Conservation (phyloP, 2,797 vertebrate species). For the Tapera naevia region DNA sequence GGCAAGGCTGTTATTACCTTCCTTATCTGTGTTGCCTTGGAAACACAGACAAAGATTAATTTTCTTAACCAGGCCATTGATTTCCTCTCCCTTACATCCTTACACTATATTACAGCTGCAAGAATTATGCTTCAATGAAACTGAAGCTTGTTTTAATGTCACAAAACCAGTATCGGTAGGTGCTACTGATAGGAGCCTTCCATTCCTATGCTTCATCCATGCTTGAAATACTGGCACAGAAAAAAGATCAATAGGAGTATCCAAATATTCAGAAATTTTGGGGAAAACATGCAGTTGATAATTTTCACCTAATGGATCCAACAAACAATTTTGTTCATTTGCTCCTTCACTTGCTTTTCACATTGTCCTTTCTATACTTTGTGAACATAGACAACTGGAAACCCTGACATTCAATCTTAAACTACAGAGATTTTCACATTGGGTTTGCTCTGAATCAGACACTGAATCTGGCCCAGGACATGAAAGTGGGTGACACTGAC, state of each 20-base stretch:
- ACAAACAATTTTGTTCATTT: not conserved
- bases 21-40: constrained; percentile 14
- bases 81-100: not conserved
- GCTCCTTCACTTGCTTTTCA: not conserved
- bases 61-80: not conserved
- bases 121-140: not conserved
- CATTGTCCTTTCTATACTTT: not conserved
- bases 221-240: not conserved
- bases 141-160: not conserved
- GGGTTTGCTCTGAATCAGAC: not conserved
- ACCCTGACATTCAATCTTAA: not conserved
- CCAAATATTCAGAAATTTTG: not conserved
- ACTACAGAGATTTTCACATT: not conserved
- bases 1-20: not conserved
- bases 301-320: not conserved
- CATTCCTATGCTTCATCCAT: not conserved
- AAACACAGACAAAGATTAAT: constrained; percentile 33
- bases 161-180: not conserved
- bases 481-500: not conserved
- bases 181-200: not conserved
- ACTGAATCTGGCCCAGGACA: not conserved
- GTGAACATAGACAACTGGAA: not conserved
- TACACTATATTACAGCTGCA: not conserved
- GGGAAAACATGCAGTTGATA: not conserved
- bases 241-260: not conserved